Evolutionary conservation across 2,113 vertebrate species (phyloP).

Genomic region (Tapirus terrestris): DNA sequence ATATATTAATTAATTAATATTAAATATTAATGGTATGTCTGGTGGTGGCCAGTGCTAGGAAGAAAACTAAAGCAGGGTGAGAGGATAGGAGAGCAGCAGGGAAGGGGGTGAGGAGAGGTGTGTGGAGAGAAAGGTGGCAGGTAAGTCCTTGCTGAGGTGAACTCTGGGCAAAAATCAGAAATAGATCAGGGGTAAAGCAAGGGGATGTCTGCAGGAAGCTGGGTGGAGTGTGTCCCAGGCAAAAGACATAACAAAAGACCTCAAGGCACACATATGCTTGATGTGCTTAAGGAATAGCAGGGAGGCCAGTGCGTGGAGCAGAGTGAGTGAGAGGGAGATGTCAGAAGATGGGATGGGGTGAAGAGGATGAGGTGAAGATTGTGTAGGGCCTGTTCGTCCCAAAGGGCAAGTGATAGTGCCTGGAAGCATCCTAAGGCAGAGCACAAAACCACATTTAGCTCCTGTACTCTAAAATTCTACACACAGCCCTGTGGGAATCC

Average conservation of each 20-base stretch:
- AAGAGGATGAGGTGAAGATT: too few species aligned
- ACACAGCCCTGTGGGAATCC: background rate
- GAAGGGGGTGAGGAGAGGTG: background rate
- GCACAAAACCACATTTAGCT: background rate
- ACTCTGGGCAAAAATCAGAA: background rate
- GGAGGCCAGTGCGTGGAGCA: background rate
- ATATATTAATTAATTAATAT: too few species aligned
- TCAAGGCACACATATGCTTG: background rate
- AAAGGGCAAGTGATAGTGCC: background rate
- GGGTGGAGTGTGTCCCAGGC: background rate
- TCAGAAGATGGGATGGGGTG: background rate
- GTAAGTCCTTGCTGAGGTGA: background rate
- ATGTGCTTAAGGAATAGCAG: background rate
- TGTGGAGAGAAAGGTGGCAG: background rate
- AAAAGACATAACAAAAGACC: background rate
- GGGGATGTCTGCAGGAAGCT: background rate
- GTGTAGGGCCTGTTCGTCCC: background rate
- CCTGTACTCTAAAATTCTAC: background rate
- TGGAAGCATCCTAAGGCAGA: background rate
- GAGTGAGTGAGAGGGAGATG: background rate
- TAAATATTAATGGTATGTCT: background rate
- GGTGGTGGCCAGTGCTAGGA: background rate
- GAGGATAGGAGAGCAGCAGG: background rate
- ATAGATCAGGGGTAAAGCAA: background rate
- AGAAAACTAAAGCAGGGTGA: background rate